Evolutionary conservation across 2,888 invertebrate genomes (phyloP), one percentile per base, ranked within the genome.

Genomic region (Temnothorax ravouxi): DNA sequence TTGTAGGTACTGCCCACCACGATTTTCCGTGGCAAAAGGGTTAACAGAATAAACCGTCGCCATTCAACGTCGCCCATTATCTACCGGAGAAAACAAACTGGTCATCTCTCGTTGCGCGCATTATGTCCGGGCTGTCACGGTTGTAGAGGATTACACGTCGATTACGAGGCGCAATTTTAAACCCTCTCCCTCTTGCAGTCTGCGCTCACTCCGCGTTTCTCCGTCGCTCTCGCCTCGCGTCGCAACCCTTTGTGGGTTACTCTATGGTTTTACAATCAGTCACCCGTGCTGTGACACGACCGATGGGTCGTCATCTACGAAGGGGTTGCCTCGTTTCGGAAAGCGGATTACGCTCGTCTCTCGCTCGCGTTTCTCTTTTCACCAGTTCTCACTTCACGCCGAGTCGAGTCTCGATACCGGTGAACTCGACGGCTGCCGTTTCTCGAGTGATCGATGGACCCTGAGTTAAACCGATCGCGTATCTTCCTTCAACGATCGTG

Each of bases 191-290:
- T 76, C 81, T 79, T 82, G 18, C 67, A 79, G 41, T 59, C 82
- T 66, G 56, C 62, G 25, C 66, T 64, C 80, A 71, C 71, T 81
- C 86, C 41, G 38, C 38, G 54, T 47, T 34, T 66, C 34, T 80
- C 64, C 84, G 52, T 81, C 62, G 77, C 83, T 59, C 75, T 59
- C 75, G 80, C 52, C 59, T 61, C 61, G 52, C 62, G 69, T 38
- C 54, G 88, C 90, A 91, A 92, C 92, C 92, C 92, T 93, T 92
- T 93, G 93, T 91, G 94, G 94, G 93, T 91, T 91, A 94, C 94
- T 95, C 93, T 89, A 95, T 95, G 95, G 95, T 95, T 95, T 95
- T 92, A 93, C 94, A 94, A 95, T 95, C 95, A 94, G 93, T 95
- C 95, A 95, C 91, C 94, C 94, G 89, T 94, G 94, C 93, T 94